Evolutionary conservation across 2,797 vertebrate genomes (phyloP), one percentile per base, ranked within the genome.

Genomic region (Psittacula derbiana): DNA sequence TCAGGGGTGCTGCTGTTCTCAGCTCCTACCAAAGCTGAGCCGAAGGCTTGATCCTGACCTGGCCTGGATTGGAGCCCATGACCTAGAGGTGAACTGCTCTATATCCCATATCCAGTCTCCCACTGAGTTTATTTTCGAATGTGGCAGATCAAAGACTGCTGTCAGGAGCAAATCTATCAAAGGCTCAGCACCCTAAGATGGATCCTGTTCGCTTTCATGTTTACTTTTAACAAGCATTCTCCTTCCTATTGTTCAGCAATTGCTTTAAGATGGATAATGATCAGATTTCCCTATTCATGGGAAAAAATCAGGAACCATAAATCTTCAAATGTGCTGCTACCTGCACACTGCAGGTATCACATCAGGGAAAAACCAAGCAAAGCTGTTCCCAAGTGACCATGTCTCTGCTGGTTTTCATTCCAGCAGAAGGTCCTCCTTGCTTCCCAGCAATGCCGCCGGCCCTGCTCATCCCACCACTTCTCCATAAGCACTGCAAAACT

Each of bases 111-210:
- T 41, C 88, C 92, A 95, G 62, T 66, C 80, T 72, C 95, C 95
- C 58, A 93, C 82, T 70, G 92, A 83, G 80, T 94, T 97, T 93
- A 80, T 84, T 94, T 96, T 90, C 82, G 50, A 58, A 87, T 24
- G 62, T 81, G 66, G 80, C 58, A 94, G 89, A 96, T 96, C 93
- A 97, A 96, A 96, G 95, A 25, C 80, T 47, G 66, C 73, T 70
- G 64, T 57, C 75, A 93, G 89, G 31, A 92, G 85, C 87, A 94
- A 84, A 92, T 91, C 87, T 86, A 91, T 91, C 93, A 96, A 88
- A 95, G 76, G 92, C 80, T 91, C 94, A 84, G 93, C 80, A 90
- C 87, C 58, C 76, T 18, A 16, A 76, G 76, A 81, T 11, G 86
- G 92, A 88, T 41, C 40, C 73, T 66, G 80, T 47, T 93, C 0